Evolutionary conservation across 2,113 vertebrate genomes (phyloP).

Genomic region (Parotia lawesii): DNA sequence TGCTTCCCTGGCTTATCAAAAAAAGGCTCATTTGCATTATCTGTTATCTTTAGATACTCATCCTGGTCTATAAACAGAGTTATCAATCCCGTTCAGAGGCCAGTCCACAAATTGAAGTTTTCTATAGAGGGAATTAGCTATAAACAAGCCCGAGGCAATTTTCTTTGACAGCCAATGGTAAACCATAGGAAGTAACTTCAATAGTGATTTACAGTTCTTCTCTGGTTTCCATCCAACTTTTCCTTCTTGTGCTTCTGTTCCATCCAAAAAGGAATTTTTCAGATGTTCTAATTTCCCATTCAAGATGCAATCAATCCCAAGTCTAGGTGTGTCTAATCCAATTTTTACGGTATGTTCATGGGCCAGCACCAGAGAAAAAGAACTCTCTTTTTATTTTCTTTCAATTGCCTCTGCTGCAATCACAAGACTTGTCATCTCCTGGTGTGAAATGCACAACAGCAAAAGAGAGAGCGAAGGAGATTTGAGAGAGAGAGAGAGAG

Average conservation of each 20-base stretch:
- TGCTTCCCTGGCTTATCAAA: constrained; percentile 57
- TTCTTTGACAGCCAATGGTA: constrained; percentile 70
- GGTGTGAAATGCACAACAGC: constrained; percentile 65
- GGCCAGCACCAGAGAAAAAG: constrained; percentile 53
- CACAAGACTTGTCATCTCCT: constrained; percentile 66
- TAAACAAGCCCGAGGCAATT: constrained; percentile 68
- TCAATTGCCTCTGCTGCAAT: constrained; percentile 55
- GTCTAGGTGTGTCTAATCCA: constrained; percentile 68
- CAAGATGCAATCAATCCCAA: constrained; percentile 71
- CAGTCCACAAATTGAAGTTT: constrained; percentile 70
- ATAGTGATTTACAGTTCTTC: constrained; percentile 71
- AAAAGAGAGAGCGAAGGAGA: neutral
- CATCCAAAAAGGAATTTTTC: constrained; percentile 68
- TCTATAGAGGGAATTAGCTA: constrained; percentile 69
- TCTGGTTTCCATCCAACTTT: constrained; percentile 74
- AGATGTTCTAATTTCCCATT: constrained; percentile 73
- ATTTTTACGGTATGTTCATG: constrained; percentile 59
- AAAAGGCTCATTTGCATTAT: constrained; percentile 64
- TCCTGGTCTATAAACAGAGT: constrained; percentile 62
- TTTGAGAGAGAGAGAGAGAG: neutral
- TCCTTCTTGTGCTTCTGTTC: constrained; percentile 64
- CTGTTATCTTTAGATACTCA: constrained; percentile 67
- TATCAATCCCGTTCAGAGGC: constrained; percentile 70
- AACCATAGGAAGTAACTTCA: constrained; percentile 69
- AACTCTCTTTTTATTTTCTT: constrained; percentile 58